Percentiles rank a stretch among this genome's conserved stretches.
These are phyloP conservation scores for Schizothorax lantsangensis DNA, from an alignment of 2,797 vertebrate genomes.

Conservation along the genomic window DNA sequence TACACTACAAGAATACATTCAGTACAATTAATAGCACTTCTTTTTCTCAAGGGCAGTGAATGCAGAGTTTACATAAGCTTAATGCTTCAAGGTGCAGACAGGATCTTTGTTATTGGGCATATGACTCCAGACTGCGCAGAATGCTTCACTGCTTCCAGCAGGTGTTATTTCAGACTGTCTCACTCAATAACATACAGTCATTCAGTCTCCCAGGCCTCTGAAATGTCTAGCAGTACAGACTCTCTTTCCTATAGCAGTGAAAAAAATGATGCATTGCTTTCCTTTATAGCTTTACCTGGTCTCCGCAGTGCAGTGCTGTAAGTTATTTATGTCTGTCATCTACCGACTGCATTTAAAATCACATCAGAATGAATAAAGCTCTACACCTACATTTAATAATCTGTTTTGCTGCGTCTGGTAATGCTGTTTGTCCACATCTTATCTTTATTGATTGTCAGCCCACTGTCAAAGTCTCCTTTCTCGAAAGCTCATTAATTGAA, in stretches of 20 bases:
- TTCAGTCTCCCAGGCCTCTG: conserved; percentile 50
- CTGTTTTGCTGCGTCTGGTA: conserved; percentile 8
- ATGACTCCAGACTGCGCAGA: conserved; percentile 16
- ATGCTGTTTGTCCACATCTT: background rate
- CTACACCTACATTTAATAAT: conserved; percentile 22
- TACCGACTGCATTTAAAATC: conserved; percentile 46
- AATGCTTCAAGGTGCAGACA: background rate
- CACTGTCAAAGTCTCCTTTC: background rate
- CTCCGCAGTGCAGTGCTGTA: conserved; percentile 39
- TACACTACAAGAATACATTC: background rate
- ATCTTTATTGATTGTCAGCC: conserved; percentile 6
- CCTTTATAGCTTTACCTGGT: conserved; percentile 16
- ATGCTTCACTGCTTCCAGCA: conserved; percentile 66
- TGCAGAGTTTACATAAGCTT: conserved; percentile 11
- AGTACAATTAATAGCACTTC: background rate
- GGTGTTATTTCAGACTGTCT: conserved; percentile 67
- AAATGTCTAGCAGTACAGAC: conserved; percentile 39
- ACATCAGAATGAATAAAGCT: conserved; percentile 33
- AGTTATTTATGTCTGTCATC: conserved; percentile 47
- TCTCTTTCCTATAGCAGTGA: conserved; percentile 19
- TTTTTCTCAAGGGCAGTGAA: background rate
- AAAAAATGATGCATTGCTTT: conserved; percentile 34
- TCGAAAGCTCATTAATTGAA: conserved; percentile 31
- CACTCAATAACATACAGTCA: conserved; percentile 64
- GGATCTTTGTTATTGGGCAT: conserved; percentile 10